Percentiles rank a stretch among this genome's conserved stretches.
These are phyloP conservation scores for Himalopsyche tibetana DNA, from an alignment of 2,888 invertebrate genomes.

Conservation along the genomic window DNA sequence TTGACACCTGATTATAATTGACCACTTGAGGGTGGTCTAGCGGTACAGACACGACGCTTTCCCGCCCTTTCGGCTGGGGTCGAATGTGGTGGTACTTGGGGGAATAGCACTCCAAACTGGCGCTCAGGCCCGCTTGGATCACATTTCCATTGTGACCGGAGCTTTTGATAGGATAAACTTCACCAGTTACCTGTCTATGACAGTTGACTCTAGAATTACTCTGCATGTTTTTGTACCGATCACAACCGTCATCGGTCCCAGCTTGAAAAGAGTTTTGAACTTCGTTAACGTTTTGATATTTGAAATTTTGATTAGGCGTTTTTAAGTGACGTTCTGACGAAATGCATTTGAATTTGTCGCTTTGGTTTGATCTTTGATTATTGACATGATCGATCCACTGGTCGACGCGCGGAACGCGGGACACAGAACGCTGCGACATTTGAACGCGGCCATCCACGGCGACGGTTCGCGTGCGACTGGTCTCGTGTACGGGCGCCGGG, in stretches of 20 bases:
- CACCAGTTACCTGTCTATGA: slow-evolving; percentile 58
- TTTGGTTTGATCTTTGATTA: slow-evolving; percentile 53
- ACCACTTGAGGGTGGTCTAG: slow-evolving; percentile 42
- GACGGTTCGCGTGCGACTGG: slow-evolving; percentile 65
- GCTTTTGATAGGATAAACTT: slow-evolving; percentile 47
- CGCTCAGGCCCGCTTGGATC: slow-evolving; percentile 69
- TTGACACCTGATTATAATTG: slow-evolving; percentile 39
- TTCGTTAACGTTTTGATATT: slow-evolving; percentile 55
- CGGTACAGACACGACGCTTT: slow-evolving; percentile 32
- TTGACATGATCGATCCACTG: slow-evolving; percentile 62
- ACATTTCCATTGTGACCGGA: slow-evolving; percentile 56
- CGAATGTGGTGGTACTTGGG: slow-evolving; percentile 76
- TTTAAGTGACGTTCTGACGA: slow-evolving; percentile 49
- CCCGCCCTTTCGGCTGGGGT: slow-evolving; percentile 67
- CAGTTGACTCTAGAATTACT: slow-evolving; percentile 58
- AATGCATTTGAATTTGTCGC: slow-evolving; percentile 53
- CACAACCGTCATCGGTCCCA: slow-evolving; percentile 52
- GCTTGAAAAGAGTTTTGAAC: slow-evolving; percentile 47
- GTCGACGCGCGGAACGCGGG: slow-evolving; percentile 63
- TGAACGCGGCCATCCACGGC: slow-evolving; percentile 72
- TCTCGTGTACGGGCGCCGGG: slow-evolving; percentile 22
- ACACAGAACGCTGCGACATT: slow-evolving; percentile 61
- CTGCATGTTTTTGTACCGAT: slow-evolving; percentile 59
- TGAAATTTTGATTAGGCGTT: slow-evolving; percentile 52
- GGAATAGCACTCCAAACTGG: slow-evolving; percentile 74